phyloP scores from a whole-genome alignment of 2,113 vertebrate genomes.

The Pandion haliaetus region DNA sequence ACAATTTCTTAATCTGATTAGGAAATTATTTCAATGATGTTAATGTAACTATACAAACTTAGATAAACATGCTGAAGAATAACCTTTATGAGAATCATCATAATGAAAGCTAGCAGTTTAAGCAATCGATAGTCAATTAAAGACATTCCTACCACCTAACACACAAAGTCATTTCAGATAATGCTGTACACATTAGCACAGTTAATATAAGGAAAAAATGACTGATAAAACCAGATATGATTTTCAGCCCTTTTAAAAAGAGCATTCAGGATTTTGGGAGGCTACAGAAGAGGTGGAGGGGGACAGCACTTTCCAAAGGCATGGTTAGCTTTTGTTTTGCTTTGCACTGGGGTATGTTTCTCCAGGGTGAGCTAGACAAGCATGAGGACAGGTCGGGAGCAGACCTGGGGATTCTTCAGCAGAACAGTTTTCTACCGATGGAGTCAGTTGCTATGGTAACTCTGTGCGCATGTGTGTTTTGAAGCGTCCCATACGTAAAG shows the following conservation, averaged over 20 bases:
- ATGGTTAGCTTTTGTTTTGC: background rate
- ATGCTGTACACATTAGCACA: background rate
- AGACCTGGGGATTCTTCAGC: background rate
- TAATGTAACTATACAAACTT: background rate
- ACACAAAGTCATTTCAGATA: background rate
- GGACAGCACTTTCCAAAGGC: background rate
- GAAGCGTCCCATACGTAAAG: background rate
- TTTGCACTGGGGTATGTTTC: background rate
- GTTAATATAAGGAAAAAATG: background rate
- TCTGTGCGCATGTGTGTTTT: background rate
- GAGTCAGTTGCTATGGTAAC: background rate
- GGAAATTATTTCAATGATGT: background rate
- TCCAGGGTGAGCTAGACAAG: background rate
- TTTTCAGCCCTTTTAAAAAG: background rate
- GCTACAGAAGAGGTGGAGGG: background rate
- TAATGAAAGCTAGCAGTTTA: background rate
- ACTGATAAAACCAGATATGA: background rate
- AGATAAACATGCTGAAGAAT: background rate
- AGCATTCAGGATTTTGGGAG: background rate
- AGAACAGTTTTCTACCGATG: background rate
- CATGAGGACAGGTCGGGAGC: accelerated
- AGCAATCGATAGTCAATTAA: background rate
- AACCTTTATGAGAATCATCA: background rate
- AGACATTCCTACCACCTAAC: background rate
- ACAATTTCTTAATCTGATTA: background rate